Conservation (phyloP, 2,888 invertebrate species). For the Scaptomyza polygonia region DNA sequence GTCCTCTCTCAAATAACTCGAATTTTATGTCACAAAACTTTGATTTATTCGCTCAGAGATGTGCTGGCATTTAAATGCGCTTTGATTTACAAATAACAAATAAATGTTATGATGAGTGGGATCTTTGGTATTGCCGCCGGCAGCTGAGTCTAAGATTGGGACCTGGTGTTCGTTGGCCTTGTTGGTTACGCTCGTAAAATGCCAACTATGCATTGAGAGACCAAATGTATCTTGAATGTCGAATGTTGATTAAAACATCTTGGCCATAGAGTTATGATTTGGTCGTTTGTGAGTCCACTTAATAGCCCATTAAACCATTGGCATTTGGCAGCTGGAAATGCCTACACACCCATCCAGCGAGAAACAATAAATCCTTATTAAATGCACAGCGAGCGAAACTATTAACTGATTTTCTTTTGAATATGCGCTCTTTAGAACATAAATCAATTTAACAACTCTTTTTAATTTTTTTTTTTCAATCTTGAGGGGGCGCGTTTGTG, state of each 20-base stretch:
- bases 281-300: conserved; percentile 58
- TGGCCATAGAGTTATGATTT: conserved; percentile 55
- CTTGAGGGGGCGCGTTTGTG: conserved; percentile 39
- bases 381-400: conserved; percentile 67
- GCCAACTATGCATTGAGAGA: conserved; percentile 75
- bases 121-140: conserved; percentile 80
- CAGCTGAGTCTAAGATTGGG: conserved; percentile 39
- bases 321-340: conserved; percentile 68
- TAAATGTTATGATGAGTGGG: conserved; percentile 79
- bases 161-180: conserved; percentile 47
- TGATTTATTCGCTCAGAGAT: conserved; percentile 67
- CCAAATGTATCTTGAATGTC: conserved; percentile 20
- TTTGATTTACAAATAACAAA: conserved; percentile 81
- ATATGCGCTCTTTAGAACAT: conserved; percentile 55
- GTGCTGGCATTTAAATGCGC: conserved; percentile 74
- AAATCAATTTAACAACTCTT: conserved; percentile 76
- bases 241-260: conserved; percentile 74
- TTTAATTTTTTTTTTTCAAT: conserved; percentile 15
- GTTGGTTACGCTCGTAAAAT: conserved; percentile 74
- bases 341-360: conserved; percentile 56
- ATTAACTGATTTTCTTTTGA: conserved; percentile 78
- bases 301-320: conserved; percentile 76
- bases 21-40: conserved; percentile 75
- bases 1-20: conserved; percentile 56
- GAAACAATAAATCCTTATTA: conserved; percentile 79